These are phyloP conservation scores for Vidua chalybeata DNA, from an alignment of 2,113 vertebrate genomes.

Conservation along the genomic window DNA sequence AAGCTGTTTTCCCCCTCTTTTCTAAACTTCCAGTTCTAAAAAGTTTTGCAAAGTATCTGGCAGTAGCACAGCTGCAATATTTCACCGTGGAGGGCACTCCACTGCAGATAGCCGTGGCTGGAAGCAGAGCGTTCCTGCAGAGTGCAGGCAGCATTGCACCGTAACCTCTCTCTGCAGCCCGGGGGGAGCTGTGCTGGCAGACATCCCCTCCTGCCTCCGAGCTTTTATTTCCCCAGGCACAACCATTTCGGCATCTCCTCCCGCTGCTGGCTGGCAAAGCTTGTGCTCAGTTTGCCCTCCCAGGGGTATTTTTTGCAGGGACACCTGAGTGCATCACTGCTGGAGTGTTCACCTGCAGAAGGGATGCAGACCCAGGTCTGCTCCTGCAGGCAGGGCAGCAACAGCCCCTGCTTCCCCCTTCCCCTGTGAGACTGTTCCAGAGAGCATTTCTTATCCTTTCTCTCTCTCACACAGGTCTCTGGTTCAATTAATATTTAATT, in stretches of 20 bases:
- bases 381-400: not conserved
- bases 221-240: not conserved
- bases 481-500: conserved; percentile 39
- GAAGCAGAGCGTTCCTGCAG: not conserved
- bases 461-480: not conserved
- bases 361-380: not conserved
- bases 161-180: rapidly evolving
- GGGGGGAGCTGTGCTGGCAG: rapidly evolving
- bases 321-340: not conserved
- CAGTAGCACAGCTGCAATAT: not conserved
- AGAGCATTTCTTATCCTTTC: not conserved
- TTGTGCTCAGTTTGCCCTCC: not conserved
- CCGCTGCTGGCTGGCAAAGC: not conserved
- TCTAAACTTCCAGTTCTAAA: not conserved
- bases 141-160: not conserved
- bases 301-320: not conserved
- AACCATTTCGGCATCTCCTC: rapidly evolving
- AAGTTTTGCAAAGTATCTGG: not conserved
- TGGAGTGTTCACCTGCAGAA: not conserved
- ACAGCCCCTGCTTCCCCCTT: not conserved
- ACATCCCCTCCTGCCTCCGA: not conserved
- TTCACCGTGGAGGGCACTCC: not conserved
- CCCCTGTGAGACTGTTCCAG: not conserved
- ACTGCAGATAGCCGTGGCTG: not conserved
- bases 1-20: not conserved